These are phyloP conservation scores for Melierax canorus DNA, from an alignment of 2,113 vertebrate genomes.

Conservation along the genomic window DNA sequence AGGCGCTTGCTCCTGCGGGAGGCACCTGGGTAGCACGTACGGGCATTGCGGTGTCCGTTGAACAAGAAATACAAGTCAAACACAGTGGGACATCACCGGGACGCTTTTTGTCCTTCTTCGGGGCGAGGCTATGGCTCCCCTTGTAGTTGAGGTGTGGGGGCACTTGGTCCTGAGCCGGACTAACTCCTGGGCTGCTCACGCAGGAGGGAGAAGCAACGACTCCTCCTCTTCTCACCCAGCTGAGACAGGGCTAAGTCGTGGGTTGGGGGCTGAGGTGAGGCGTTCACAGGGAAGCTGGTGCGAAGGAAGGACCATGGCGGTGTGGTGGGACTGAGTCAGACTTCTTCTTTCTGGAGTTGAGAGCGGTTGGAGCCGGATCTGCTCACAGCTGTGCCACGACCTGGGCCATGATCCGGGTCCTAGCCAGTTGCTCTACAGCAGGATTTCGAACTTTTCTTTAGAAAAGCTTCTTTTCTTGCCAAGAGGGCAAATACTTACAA, in stretches of 20 bases:
- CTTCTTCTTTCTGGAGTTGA: background rate
- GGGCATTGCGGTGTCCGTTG: background rate
- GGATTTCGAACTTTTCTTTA: background rate
- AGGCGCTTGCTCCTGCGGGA: background rate
- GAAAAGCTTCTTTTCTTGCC: slow-evolving; percentile 8
- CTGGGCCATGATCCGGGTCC: background rate
- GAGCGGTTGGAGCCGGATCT: background rate
- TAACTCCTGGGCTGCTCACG: fast-evolving
- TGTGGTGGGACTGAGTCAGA: background rate
- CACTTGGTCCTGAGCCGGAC: background rate
- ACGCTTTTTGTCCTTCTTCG: background rate
- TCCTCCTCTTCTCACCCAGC: background rate
- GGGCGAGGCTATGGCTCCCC: background rate
- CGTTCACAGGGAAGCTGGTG: fast-evolving
- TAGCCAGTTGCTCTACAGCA: background rate
- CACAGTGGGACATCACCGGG: background rate
- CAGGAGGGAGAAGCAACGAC: background rate
- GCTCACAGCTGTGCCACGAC: background rate
- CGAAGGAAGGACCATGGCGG: fast-evolving
- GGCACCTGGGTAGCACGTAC: fast-evolving
- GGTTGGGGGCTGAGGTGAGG: background rate
- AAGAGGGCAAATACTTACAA: slow-evolving; percentile 45
- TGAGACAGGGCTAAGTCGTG: fast-evolving
- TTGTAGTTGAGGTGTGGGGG: fast-evolving
- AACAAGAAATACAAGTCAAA: background rate